These are phyloP conservation scores for Nansenia antarctica DNA, from an alignment of 2,113 vertebrate genomes.

Conservation along the genomic window DNA sequence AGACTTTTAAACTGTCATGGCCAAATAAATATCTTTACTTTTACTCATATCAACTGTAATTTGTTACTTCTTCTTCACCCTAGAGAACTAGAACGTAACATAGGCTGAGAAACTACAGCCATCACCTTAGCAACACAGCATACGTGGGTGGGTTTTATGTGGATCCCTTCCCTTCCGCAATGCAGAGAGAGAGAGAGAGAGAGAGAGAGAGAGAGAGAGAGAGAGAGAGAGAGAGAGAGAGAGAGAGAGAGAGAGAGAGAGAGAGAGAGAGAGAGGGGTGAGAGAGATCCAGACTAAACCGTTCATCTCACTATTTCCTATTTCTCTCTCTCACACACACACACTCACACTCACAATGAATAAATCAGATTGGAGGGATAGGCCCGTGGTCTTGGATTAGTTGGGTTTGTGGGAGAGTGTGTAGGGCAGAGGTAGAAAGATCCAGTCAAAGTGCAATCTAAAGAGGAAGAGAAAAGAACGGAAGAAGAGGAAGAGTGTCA, in stretches of 20 bases:
- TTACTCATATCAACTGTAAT: too few species aligned
- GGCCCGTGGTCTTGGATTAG: neutral
- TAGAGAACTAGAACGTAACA: too few species aligned
- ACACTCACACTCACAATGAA: neutral
- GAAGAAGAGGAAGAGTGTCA: neutral
- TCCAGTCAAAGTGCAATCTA: too few species aligned
- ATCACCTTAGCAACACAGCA: conserved; percentile 61
- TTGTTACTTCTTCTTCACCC: too few species aligned
- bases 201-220: conserved; percentile 2
- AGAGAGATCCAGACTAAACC: neutral
- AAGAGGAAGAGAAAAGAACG: neutral
- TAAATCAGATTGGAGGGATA: neutral
- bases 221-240: neutral
- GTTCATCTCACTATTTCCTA: neutral
- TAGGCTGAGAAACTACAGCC: conserved; percentile 56
- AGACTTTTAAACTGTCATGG: too few species aligned
- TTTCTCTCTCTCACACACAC: neutral
- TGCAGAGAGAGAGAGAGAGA: conserved; percentile 21
- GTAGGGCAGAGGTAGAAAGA: too few species aligned
- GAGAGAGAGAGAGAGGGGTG: neutral
- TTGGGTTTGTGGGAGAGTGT: neutral
- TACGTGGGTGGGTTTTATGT: conserved; percentile 51
- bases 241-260: neutral
- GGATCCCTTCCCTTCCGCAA: conserved; percentile 27
- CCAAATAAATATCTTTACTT: too few species aligned